Evolutionary conservation across 2,797 vertebrate species (phyloP), one percentile per base, ranked within the genome.

Genomic region (Muscicapa comitata): DNA sequence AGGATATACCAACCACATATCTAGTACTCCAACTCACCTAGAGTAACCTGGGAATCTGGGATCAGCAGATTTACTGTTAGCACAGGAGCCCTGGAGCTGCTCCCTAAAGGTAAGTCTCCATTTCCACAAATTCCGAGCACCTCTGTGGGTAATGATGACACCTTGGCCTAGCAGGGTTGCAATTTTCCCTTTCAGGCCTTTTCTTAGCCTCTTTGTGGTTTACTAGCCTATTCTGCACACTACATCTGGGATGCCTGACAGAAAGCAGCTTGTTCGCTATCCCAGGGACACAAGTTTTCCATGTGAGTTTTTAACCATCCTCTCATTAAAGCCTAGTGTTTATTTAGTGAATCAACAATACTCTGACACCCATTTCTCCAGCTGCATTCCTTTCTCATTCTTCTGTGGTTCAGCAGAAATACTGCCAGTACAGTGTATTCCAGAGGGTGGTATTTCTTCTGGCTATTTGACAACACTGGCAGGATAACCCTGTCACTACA

Each of bases 321-420:
- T 76, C 43, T 68, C 61, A 66, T 42, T 62, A 75, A 93, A 90
- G 8, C 7, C 13, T 33, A 35, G 23, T 20, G 42, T 76, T 93
- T 90, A 78, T 76, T 90, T 92, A 81, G 59, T 63, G 55, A 92
- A 82, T 59, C 74, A 81, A 37, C 55, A 67, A 38, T 66, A 50
- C 14, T 81, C 50, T 70, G 71, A 87, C 54, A 93, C 51, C 17
- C 38, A 23, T 68, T 91, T 88, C 90, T 89, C n/a, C 5, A 6
- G 29, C 29, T 86, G 66, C 74, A 76, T 92, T 95, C 83, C 63
- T 88, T 88, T 68, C 62, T 90, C 61, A 57, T 93, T 93, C 23
- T 87, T 87, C 55, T 2, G 7, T 18, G 3, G 28, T 63, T 78
- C 43, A 88, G 77, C 29, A 92, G 42, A 74, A 86, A 20, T 66